Conservation (phyloP, 1,140 invertebrate genomes). For the Phenacoccus solenopsis region DNA sequence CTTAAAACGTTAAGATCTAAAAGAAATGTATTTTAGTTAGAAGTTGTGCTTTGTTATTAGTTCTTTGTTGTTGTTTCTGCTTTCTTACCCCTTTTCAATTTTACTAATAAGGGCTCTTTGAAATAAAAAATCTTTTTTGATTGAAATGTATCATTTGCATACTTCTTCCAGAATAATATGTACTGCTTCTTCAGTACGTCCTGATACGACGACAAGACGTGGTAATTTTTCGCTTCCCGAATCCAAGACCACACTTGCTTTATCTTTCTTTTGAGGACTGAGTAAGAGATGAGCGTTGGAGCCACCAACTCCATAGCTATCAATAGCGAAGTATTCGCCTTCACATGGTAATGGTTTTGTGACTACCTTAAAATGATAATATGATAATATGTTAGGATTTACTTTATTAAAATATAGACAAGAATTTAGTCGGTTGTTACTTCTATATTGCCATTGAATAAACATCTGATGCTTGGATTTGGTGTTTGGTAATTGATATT, state of each 20-base stretch:
- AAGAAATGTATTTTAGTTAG: too few species aligned
- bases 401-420: too few species aligned
- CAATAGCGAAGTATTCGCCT: conserved; percentile 39
- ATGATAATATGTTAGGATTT: too few species aligned
- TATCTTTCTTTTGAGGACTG: conserved; percentile 30
- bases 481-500: conserved; percentile 42
- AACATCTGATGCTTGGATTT: conserved; percentile 40
- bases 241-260: conserved; percentile 16
- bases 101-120: background rate
- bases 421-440: too few species aligned
- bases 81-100: too few species aligned
- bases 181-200: conserved; percentile 24
- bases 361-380: conserved; percentile 35
- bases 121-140: too few species aligned
- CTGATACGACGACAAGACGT: conserved; percentile 26
- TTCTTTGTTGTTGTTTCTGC: too few species aligned
- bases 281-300: conserved; percentile 47
- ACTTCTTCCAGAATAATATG: conserved; percentile 24
- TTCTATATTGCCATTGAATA: conserved; percentile 71
- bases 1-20: too few species aligned
- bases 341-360: conserved; percentile 38
- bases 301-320: conserved; percentile 51
- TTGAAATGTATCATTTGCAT: conserved; percentile 11
- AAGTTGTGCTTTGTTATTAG: too few species aligned
- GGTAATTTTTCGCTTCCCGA: conserved; percentile 30